Base-by-base conservation (phyloP, 2,797 vertebrate genomes). In the Acanthopagrus latus region DNA sequence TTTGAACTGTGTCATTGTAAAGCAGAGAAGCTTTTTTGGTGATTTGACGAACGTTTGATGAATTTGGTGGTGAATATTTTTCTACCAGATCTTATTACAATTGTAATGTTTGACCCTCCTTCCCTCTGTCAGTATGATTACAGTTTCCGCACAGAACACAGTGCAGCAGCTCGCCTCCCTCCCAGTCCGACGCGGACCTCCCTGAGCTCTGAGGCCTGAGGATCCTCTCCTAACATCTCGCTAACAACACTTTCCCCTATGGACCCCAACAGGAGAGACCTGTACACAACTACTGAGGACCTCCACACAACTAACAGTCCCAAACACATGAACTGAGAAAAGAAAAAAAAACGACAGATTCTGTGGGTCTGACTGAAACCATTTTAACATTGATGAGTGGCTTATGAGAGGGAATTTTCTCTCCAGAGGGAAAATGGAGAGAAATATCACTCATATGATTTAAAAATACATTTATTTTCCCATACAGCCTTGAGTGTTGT, bases 61-160 rank as follows among this genome's bases (percentile, higher is more conserved):
- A 41, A 27, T 27, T 29, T 21, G 3, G 11, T 41, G 20, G 38
- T 56, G 27, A 13, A n/a, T 41, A 17, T 1, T 13, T 21, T 52
- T 41, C 17, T 66, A 13, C 27, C n/a, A 9, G 9, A 63, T 2
- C 11, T 23, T 38, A 25, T 29, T 14, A 20, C 20, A 62, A 7
- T 54, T 23, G 20, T 71, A 27, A 78, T 13, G 7, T 25, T 2
- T 10, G 33, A 4, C 4, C 27, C 57, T n/a, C 38, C 12, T n/a
- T 11, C 27, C 27, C 2, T 80, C 6, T 68, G 5, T 0, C 94
- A 99, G 97, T 99, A 99, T 0, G 97, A 99, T 89, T 99, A 99
- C 94, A 99, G 98, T 91, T 99, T 99, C 94, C 96, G 97, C 63
- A 99, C 98, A 0, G 98, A 99, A 93, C 97, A 99, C 95, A 99